Base-by-base conservation (phyloP, 2,888 invertebrate genomes). In the Papilio protenor region DNA sequence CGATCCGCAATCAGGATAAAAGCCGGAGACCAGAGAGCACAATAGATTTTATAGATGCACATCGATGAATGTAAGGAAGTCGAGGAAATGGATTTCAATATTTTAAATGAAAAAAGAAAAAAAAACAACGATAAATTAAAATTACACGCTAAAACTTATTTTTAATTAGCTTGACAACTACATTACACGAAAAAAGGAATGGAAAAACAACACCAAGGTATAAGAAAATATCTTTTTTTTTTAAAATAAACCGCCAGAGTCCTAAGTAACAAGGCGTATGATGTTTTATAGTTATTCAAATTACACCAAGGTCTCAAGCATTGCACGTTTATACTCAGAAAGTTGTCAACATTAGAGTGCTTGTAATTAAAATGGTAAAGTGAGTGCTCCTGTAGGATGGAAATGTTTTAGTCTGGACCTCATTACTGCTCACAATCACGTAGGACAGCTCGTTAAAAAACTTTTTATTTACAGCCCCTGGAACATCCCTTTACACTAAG, bases 321-420 rank as follows among this genome's bases (percentile, higher is more conserved):
- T 66, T 45, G 21, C 66, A 18, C n/a, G 12, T 33, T 33, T n/a
- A 69, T 69, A 66, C 66, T 66, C 18, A 69, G 66, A 45, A n/a
- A 69, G 40, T n/a, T 66, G 18, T 66, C n/a, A 33, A 64, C 61
- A 52, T 75, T 66, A 75, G 75, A 75, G 40, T 21, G 55, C 55
- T 75, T 45, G 75, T 45, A 75, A 75, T 75, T 75, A 75, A 75
- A 70, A 75, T 70, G 45, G 23, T 45, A 75, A 75, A 69, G 69
- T 57, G 75, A 70, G 69, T 23, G 70, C n/a, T 57, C 21, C 72
- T 72, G 18, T 72, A 21, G 27, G 27, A 33, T 27, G 27, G 33
- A n/a, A 72, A 40, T 72, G 72, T 72, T 72, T 72, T 33, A 72
- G 55, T 21, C 69, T 75, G 75, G 57, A 70, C 75, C 57, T 75